Conservation (phyloP, 2,797 vertebrate species). For the Brachymystax lenok region DNA sequence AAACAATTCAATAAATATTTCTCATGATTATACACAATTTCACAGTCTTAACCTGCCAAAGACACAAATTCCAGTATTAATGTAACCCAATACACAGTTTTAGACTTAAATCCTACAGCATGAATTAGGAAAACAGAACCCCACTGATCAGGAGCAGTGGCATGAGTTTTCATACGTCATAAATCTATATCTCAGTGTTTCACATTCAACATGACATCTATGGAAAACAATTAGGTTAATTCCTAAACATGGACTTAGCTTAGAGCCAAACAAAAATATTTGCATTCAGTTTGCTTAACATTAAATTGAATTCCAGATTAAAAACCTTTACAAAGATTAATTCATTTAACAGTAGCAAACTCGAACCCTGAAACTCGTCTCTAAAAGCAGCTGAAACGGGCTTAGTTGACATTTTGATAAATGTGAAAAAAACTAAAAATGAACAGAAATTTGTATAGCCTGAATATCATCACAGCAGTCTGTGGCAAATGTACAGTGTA, state of each 20-base stretch:
- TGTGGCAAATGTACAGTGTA: slow-evolving; percentile 44
- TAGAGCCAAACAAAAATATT: slow-evolving; percentile 50
- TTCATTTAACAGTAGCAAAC: slow-evolving; percentile 25
- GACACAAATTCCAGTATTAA: slow-evolving; percentile 76
- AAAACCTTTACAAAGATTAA: neutral
- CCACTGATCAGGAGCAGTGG: slow-evolving; percentile 47
- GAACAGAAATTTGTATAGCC: slow-evolving; percentile 42
- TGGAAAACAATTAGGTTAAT: slow-evolving; percentile 49
- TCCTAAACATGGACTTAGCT: slow-evolving; percentile 52
- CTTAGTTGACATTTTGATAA: slow-evolving; percentile 49
- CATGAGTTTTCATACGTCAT: slow-evolving; percentile 52
- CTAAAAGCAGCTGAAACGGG: slow-evolving; percentile 59
- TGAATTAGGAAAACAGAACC: slow-evolving; percentile 61
- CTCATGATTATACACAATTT: slow-evolving; percentile 82
- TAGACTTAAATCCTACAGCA: slow-evolving; percentile 70
- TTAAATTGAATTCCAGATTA: neutral
- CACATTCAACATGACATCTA: slow-evolving; percentile 68
- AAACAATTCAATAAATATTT: slow-evolving; percentile 82
- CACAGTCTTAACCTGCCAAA: slow-evolving; percentile 82
- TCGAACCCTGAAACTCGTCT: slow-evolving; percentile 54
- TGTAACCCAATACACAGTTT: slow-evolving; percentile 54
- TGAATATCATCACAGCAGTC: slow-evolving; percentile 43
- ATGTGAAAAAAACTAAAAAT: slow-evolving; percentile 29
- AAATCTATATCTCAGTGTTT: slow-evolving; percentile 65
- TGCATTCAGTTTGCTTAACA: slow-evolving; percentile 55